Conservation (phyloP, 2,888 invertebrate genomes). For the Ligdia adustata region DNA sequence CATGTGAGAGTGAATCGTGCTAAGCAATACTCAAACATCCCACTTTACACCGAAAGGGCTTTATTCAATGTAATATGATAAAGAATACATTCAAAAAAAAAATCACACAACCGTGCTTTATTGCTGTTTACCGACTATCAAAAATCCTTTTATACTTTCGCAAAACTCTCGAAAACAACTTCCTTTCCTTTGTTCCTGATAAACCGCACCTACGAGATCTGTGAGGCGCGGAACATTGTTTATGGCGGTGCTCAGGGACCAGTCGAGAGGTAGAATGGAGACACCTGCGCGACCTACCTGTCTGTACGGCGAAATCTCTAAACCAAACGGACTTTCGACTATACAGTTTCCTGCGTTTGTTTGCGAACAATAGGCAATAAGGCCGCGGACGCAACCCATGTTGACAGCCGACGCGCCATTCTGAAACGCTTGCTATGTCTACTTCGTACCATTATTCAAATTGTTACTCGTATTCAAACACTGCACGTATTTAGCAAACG, state of each 20-base stretch:
- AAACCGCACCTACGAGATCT: constrained; percentile 52
- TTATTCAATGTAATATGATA: constrained; percentile 35
- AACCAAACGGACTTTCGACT: constrained; percentile 78
- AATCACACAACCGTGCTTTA: constrained; percentile 34
- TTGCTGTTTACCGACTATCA: constrained; percentile 40
- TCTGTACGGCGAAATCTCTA: constrained; percentile 73
- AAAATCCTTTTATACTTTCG: constrained; percentile 62
- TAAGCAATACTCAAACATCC: constrained; percentile 20
- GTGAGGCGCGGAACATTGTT: constrained; percentile 15
- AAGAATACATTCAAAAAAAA: constrained; percentile 30
- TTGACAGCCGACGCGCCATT: constrained; percentile 68
- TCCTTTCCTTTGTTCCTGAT: constrained; percentile 69
- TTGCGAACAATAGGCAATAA: constrained; percentile 77
- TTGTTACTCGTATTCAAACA: constrained; percentile 34
- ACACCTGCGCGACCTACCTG: constrained; percentile 82
- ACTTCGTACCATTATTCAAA: constrained; percentile 62
- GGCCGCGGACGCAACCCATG: constrained; percentile 56
- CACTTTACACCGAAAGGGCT: constrained; percentile 28
- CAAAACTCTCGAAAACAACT: constrained; percentile 70
- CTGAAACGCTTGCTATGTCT: constrained; percentile 57
- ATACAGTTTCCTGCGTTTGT: constrained; percentile 82
- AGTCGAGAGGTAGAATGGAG: constrained; percentile 33
- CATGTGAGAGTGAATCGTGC: not conserved
- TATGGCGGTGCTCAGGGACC: constrained; percentile 15
- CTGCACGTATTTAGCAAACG: constrained; percentile 22